Percentiles rank a stretch among this genome's conserved stretches.
phyloP scores from a whole-genome alignment of 2,888 invertebrate genomes.

The Cabera pusaria region DNA sequence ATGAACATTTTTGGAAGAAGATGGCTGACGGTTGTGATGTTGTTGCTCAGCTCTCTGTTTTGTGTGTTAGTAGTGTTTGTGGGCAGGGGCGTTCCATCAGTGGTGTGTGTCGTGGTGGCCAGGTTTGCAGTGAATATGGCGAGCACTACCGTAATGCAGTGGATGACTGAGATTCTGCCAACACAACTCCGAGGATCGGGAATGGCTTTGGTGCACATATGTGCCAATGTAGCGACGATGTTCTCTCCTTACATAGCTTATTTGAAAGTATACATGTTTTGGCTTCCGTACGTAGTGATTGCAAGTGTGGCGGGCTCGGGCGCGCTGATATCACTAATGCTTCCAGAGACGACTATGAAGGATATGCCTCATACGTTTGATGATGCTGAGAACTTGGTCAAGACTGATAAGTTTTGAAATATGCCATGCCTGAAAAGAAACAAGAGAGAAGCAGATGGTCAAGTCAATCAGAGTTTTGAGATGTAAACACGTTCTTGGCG shows the following conservation, averaged over 20 bases:
- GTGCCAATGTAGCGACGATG: slow-evolving; percentile 48
- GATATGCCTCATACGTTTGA: slow-evolving; percentile 68
- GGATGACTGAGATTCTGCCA: slow-evolving; percentile 56
- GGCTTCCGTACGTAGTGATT: slow-evolving; percentile 57
- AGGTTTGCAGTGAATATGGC: slow-evolving; percentile 57
- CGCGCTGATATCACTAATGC: slow-evolving; percentile 41
- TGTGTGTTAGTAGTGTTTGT: slow-evolving; percentile 46
- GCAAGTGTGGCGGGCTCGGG: slow-evolving; percentile 43
- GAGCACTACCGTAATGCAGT: slow-evolving; percentile 46
- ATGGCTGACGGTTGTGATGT: slow-evolving; percentile 46
- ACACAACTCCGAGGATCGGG: slow-evolving; percentile 56
- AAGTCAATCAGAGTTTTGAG: slow-evolving; percentile 34
- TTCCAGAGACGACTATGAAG: slow-evolving; percentile 63
- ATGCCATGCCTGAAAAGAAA: slow-evolving; percentile 44
- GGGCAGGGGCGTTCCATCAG: slow-evolving; percentile 42
- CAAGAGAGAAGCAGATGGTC: slow-evolving; percentile 24
- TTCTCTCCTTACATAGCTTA: slow-evolving; percentile 60
- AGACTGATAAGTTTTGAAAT: slow-evolving; percentile 48
- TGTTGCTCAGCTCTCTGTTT: slow-evolving; percentile 45
- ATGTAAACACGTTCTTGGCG: too few relatives aligned
- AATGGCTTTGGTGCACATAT: slow-evolving; percentile 49
- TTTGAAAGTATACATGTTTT: slow-evolving; percentile 46
- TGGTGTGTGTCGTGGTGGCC: slow-evolving; percentile 50
- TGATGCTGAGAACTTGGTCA: slow-evolving; percentile 55
- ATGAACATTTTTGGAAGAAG: slow-evolving; percentile 57